Conservation (phyloP, 2,888 invertebrate genomes). For the Hymenopus coronatus region DNA sequence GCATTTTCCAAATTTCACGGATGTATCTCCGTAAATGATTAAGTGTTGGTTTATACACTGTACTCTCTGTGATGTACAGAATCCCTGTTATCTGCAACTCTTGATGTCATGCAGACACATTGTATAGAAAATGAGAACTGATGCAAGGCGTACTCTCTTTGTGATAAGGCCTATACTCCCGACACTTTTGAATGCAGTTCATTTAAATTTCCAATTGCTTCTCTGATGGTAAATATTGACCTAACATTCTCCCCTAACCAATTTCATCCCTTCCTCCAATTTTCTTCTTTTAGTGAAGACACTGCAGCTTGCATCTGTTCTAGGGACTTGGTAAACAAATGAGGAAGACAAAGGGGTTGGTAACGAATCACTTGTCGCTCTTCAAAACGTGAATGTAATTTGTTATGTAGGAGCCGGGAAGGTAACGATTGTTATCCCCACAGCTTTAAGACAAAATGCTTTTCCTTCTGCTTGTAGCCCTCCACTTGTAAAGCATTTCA, state of each 20-base stretch:
- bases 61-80: too few relatives aligned
- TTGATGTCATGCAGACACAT: too few relatives aligned
- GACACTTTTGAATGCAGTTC: constrained; percentile 12
- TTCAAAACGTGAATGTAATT: background rate
- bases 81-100: too few relatives aligned
- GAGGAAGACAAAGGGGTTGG: background rate
- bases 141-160: too few relatives aligned
- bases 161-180: too few relatives aligned
- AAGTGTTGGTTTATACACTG: too few relatives aligned
- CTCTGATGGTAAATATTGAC: constrained; percentile 16
- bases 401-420: background rate
- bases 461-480: background rate
- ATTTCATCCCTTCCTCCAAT: background rate
- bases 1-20: too few relatives aligned
- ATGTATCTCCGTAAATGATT: too few relatives aligned
- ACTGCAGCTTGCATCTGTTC: constrained; percentile 5
- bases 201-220: constrained; percentile 15
- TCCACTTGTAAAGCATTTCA: background rate
- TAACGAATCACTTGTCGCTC: background rate
- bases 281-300: background rate
- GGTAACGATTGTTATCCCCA: background rate
- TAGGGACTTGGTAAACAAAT: background rate
- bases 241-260: background rate
- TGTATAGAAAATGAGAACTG: too few relatives aligned
- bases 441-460: constrained; percentile 4